Percentiles rank a stretch among this genome's conserved stretches.
Evolutionary conservation across 2,113 vertebrate species (phyloP).

Genomic region (Gallinago undulata): DNA sequence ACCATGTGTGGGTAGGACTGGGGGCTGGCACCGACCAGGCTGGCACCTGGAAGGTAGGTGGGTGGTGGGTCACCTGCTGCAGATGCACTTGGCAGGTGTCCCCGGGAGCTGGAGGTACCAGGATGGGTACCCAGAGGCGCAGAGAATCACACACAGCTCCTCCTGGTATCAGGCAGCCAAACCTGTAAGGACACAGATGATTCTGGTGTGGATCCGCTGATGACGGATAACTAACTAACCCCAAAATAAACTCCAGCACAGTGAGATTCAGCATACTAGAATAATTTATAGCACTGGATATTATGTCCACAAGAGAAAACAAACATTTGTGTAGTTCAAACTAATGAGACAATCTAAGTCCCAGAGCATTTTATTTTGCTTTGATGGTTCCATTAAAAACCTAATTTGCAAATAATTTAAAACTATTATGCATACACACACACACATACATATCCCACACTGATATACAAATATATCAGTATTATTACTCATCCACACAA

Average conservation of each 20-base stretch:
- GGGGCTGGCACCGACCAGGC: neutral
- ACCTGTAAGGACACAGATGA: neutral
- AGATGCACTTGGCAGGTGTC: neutral
- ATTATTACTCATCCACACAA: neutral
- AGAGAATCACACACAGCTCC: neutral
- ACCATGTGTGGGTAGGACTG: neutral
- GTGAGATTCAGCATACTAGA: neutral
- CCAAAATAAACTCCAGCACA: neutral
- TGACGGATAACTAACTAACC: neutral
- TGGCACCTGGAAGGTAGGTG: neutral
- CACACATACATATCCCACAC: too few relatives aligned
- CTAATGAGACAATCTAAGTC: neutral
- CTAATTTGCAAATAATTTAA: neutral
- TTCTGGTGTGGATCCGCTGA: neutral
- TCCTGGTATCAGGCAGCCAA: neutral
- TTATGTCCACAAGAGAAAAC: neutral
- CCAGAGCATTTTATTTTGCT: neutral
- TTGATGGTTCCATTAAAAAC: neutral
- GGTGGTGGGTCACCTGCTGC: neutral
- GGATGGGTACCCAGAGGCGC: rapidly evolving
- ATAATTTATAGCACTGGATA: neutral
- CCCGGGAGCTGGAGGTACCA: neutral
- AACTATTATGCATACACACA: neutral
- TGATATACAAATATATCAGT: neutral
- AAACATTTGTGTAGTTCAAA: neutral